Evolutionary conservation across 2,113 vertebrate species (phyloP), one percentile per base, ranked within the genome.

Genomic region (Eurypyga helias): DNA sequence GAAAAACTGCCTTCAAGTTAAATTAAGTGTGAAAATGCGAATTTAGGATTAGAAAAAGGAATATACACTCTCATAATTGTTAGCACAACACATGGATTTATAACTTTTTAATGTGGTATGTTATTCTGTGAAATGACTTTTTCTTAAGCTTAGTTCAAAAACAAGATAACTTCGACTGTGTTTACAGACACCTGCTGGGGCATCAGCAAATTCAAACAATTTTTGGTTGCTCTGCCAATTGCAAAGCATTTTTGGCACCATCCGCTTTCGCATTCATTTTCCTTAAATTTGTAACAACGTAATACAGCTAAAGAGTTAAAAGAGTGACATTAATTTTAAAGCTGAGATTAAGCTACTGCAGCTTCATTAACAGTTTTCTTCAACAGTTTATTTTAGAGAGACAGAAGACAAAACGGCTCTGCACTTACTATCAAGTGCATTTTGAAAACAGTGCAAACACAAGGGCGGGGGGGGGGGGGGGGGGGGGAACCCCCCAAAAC

Each of bases 161-260:
- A 17, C 29, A 93, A 96, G 29, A 71, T 67, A 79, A 67, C 34
- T 89, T 57, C 34, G 23, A 28, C 46, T 86, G 26, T 81, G 49
- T 92, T 96, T 93, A 85, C 29, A 78, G 43, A 86, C 51, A 93
- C 33, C 29, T 79, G 52, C 86, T 78, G 67, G 31, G 54, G 54
- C 67, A 92, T 58, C 90, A 90, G n/a, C 58, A 95, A 96, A 90
- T 81, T 54, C 41, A 4, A 88, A 78, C 81, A 87, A 71, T 15
- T 62, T 79, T 51, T 87, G 17, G 18, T 45, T 64, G 6, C 41
- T 71, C 26, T 81, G 46, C 13, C 16, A 93, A 61, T 28, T 88
- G 31, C 57, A 88, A 92, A 94, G n/a, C n/a, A 45, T 70, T 77
- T 51, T 65, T 82, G 52, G 87, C 41, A 89, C 17, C 36, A 65